phyloP scores from a whole-genome alignment of 2,113 vertebrate species.

The Sylvilagus bachmani region DNA sequence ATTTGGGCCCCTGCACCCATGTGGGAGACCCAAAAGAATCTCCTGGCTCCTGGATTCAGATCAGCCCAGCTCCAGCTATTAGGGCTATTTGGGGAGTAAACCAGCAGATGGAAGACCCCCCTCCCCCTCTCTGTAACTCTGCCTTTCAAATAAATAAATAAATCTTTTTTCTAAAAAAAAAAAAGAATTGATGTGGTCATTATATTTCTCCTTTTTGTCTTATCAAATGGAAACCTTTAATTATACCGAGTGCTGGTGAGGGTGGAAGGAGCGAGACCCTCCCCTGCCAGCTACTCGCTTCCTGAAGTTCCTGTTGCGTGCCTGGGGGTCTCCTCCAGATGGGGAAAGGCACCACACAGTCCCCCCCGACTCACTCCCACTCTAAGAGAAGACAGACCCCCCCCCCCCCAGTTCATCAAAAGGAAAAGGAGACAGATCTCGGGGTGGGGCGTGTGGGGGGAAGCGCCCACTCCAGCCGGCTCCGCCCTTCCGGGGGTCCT shows the following conservation, averaged over 20 bases:
- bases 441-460: neutral
- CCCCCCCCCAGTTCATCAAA: neutral
- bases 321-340: neutral
- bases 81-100: too few relatives aligned
- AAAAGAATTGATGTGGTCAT: too few relatives aligned
- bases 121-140: too few relatives aligned
- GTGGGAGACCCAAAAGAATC: too few relatives aligned
- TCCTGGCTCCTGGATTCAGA: too few relatives aligned
- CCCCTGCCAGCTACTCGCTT: neutral
- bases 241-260: neutral
- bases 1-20: too few relatives aligned
- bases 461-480: rapidly evolving
- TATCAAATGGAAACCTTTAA: neutral
- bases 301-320: neutral
- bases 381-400: neutral
- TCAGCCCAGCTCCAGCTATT: too few relatives aligned
- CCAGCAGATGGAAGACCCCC: too few relatives aligned
- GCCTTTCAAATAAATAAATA: too few relatives aligned
- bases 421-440: neutral
- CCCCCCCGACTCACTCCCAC: neutral
- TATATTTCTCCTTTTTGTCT: neutral
- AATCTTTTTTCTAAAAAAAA: too few relatives aligned
- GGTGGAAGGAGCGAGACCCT: rapidly evolving
- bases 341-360: neutral
- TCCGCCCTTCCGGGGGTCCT: neutral